Conservation (phyloP, 30 jellyfish, hydroid and myxozoan species). For the Aurelia sp. region DNA sequence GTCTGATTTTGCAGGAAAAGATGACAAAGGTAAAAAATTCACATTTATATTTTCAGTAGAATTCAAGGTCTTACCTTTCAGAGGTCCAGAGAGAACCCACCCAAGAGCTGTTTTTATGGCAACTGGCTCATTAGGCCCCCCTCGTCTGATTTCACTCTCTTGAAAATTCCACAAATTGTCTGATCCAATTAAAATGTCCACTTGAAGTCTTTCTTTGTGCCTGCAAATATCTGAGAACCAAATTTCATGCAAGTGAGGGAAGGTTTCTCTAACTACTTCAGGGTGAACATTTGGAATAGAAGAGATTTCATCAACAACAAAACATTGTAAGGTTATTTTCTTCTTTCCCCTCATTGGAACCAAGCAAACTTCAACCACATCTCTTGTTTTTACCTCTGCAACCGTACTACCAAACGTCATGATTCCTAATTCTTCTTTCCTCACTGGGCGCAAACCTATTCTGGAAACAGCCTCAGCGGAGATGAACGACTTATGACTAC, state of each 20-base stretch:
- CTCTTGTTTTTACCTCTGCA: conserved; percentile 50
- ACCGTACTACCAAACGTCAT: conserved; percentile 58
- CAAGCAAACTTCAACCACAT: conserved; percentile 51
- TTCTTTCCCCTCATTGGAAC: not conserved
- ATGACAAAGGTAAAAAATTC: conserved; percentile 16
- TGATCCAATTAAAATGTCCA: conserved; percentile 60
- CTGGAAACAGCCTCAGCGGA: conserved; percentile 65
- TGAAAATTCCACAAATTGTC: conserved; percentile 50
- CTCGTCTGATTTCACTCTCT: conserved; percentile 29
- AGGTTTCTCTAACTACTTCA: conserved; percentile 13
- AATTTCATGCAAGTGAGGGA: conserved; percentile 2
- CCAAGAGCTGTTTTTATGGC: conserved; percentile 37
- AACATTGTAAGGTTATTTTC: conserved; percentile 1
- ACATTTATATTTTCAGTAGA: conserved; percentile 30
- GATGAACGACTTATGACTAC: conserved; percentile 67
- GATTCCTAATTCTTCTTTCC: conserved; percentile 41
- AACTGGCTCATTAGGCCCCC: conserved; percentile 1
- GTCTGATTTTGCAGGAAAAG: conserved; percentile 4
- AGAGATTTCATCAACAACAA: conserved; percentile 32
- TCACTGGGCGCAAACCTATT: conserved; percentile 60
- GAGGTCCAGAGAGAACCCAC: conserved; percentile 60
- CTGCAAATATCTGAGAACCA: conserved; percentile 64
- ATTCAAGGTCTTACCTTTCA: conserved; percentile 42
- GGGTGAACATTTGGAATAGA: conserved; percentile 19
- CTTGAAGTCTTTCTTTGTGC: conserved; percentile 9